Conservation (phyloP, 92 coral and sea anemone genomes). For the Porites lobata region DNA sequence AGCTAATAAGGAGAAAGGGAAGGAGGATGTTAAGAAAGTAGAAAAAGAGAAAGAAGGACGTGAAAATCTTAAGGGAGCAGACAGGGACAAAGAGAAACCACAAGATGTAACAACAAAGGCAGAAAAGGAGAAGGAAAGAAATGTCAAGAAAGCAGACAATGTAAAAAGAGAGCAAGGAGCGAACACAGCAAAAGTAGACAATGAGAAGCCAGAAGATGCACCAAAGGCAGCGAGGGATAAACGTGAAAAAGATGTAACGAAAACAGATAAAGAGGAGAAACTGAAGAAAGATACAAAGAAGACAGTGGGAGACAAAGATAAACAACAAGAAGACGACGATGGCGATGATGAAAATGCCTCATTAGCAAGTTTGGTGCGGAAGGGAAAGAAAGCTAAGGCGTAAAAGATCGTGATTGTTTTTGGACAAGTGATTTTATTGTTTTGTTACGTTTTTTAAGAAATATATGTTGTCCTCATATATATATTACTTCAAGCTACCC, state of each 20-base stretch:
- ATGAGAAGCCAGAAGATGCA: not conserved
- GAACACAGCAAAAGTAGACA: not conserved
- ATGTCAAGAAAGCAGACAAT: not conserved
- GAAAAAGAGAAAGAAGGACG: no score
- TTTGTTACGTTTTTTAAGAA: not conserved
- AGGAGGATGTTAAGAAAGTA: no score
- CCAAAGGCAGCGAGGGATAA: not conserved
- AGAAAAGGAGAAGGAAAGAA: not conserved
- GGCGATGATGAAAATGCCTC: conserved; percentile 33
- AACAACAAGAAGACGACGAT: not conserved
- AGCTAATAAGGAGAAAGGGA: no score
- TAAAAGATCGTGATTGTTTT: not conserved
- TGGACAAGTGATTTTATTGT: not conserved
- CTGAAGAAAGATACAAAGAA: no score
- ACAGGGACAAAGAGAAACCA: not conserved
- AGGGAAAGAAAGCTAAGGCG: not conserved
- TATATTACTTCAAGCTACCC: no score
- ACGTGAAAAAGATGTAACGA: conserved; percentile 7
- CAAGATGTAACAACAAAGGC: not conserved
- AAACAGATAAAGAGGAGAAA: not conserved
- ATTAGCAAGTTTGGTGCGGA: conserved; percentile 12
- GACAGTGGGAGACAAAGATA: not conserved
- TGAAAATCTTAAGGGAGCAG: no score
- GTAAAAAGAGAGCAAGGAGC: no score
- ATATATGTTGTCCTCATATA: no score